Evolutionary conservation across 2,797 vertebrate genomes (phyloP).

Genomic region (Myotis findleyi): DNA sequence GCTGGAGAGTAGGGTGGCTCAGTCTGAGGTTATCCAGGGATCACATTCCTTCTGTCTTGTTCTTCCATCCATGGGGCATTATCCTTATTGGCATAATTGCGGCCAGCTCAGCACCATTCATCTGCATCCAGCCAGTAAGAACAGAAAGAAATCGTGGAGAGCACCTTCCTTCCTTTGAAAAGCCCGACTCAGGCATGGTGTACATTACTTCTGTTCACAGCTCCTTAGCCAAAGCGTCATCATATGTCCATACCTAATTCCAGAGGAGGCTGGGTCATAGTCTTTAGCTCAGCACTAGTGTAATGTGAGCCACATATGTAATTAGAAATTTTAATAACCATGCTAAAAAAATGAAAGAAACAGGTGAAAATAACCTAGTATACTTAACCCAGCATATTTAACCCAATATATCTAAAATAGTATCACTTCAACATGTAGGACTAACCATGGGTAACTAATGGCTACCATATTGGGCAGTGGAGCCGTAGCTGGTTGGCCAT

Average conservation of each 20-base stretch:
- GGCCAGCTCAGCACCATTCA: background rate
- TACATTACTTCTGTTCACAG: background rate
- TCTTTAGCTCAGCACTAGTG: background rate
- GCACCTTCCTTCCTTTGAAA: background rate
- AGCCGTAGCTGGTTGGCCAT: background rate
- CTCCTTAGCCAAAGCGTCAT: background rate
- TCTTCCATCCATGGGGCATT: background rate
- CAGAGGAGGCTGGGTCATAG: background rate
- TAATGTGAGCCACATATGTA: background rate
- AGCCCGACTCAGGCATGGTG: background rate
- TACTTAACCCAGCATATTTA: background rate
- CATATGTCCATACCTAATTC: background rate
- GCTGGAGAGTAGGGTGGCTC: background rate
- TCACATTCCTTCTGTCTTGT: background rate
- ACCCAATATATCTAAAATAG: background rate
- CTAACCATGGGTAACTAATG: background rate
- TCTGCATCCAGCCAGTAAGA: background rate
- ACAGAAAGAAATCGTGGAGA: background rate
- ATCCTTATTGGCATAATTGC: background rate
- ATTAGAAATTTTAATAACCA: background rate
- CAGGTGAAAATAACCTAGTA: background rate
- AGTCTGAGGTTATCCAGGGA: background rate
- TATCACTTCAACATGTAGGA: background rate
- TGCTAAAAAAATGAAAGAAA: conserved; percentile 8
- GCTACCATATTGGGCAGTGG: background rate